These are phyloP conservation scores for Otis tarda DNA, from an alignment of 2,113 vertebrate genomes.

Conservation along the genomic window DNA sequence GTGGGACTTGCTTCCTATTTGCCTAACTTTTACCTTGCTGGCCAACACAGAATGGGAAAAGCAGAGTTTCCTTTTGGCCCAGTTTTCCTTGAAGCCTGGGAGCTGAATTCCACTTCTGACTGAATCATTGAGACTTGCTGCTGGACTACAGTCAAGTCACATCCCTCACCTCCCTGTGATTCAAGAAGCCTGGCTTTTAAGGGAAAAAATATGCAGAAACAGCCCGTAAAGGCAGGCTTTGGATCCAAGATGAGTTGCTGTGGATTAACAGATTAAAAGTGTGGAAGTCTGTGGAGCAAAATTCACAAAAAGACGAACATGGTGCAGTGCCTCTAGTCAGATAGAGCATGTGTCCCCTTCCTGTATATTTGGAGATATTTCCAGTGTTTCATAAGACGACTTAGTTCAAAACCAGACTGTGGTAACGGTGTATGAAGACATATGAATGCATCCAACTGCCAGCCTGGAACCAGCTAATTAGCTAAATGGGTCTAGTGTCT, in stretches of 20 bases:
- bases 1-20: conserved; percentile 58
- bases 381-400: neutral
- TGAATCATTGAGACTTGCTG: conserved; percentile 52
- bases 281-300: neutral
- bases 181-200: conserved; percentile 43
- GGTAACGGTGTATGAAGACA: neutral
- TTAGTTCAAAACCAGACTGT: neutral
- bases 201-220: conserved; percentile 25
- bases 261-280: conserved; percentile 43
- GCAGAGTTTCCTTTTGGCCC: conserved; percentile 59
- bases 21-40: conserved; percentile 37
- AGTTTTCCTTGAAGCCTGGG: conserved; percentile 45
- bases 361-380: neutral
- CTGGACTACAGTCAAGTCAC: conserved; percentile 59
- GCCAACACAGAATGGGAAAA: conserved; percentile 54
- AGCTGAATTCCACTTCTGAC: conserved; percentile 55
- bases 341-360: neutral
- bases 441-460: neutral
- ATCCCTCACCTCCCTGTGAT: conserved; percentile 48
- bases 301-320: neutral
- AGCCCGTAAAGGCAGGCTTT: neutral
- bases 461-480: neutral
- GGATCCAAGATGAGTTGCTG: conserved; percentile 11
- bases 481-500: neutral
- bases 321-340: neutral